Conservation (phyloP, 2,888 invertebrate species). For the Perdita meconis region DNA sequence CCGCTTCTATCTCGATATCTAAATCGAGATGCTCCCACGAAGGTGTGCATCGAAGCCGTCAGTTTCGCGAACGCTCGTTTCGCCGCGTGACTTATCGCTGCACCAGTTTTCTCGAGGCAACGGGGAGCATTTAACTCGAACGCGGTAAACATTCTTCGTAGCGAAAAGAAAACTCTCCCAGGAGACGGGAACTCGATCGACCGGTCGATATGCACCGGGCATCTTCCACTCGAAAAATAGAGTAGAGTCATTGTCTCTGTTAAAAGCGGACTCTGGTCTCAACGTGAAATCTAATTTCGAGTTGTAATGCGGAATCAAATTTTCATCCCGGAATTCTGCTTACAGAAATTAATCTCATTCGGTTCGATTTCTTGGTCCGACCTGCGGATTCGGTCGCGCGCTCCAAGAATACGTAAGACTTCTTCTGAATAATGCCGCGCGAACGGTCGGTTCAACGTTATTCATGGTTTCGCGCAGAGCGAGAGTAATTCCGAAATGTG, state of each 20-base stretch:
- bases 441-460: neutral
- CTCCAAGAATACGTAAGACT: neutral
- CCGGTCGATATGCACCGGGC: too few species aligned
- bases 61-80: neutral
- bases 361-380: neutral
- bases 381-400: neutral
- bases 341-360: constrained; percentile 1
- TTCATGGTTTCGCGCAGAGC: neutral
- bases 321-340: neutral
- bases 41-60: constrained; percentile 4
- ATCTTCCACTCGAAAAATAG: too few species aligned
- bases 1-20: constrained; percentile 8
- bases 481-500: neutral
- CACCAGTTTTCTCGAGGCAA: neutral
- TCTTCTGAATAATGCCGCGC: neutral
- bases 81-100: neutral
- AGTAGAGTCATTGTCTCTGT: too few species aligned
- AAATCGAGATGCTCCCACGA: constrained; percentile 2
- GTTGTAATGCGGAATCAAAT: constrained; percentile 6
- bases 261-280: neutral
- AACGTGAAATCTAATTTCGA: neutral
- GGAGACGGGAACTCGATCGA: constrained; percentile 5
- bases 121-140: neutral
- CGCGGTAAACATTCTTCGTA: constrained; percentile 14
- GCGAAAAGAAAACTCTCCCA: constrained; percentile 2